These are phyloP conservation scores for Rhyacichthys aspro DNA, from an alignment of 2,797 vertebrate species.

Conservation along the genomic window DNA sequence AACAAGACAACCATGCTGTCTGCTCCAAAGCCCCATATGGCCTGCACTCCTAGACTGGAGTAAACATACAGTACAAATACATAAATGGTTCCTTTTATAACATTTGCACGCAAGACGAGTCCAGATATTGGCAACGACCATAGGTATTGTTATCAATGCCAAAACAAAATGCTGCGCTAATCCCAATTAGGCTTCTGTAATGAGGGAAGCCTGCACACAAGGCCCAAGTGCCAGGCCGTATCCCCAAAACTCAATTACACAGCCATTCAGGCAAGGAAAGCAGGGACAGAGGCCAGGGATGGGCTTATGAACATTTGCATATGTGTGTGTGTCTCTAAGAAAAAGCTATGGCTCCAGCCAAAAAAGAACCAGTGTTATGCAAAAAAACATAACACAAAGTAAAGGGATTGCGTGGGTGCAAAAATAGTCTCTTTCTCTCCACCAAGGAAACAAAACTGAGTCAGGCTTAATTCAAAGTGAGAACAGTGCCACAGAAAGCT, in stretches of 20 bases:
- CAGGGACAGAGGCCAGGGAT: slow-evolving; percentile 35
- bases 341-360: slow-evolving; percentile 15
- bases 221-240: slow-evolving; percentile 51
- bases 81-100: slow-evolving; percentile 36
- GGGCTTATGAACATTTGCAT: slow-evolving; percentile 23
- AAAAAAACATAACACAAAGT: slow-evolving; percentile 16
- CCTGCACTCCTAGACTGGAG: background rate
- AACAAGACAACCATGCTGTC: background rate
- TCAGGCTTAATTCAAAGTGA: slow-evolving; percentile 46
- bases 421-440: slow-evolving; percentile 12
- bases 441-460: slow-evolving; percentile 30
- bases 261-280: slow-evolving; percentile 55
- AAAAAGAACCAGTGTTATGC: slow-evolving; percentile 28
- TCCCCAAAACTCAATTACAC: slow-evolving; percentile 71
- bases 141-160: slow-evolving; percentile 56
- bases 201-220: slow-evolving; percentile 59
- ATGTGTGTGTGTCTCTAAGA: slow-evolving; percentile 7
- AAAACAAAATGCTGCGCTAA: slow-evolving; percentile 72
- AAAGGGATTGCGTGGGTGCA: slow-evolving; percentile 30
- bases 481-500: slow-evolving; percentile 1
- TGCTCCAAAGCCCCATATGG: slow-evolving; percentile 10
- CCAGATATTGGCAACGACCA: slow-evolving; percentile 61
- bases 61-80: slow-evolving; percentile 11
- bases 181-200: slow-evolving; percentile 76
- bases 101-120: slow-evolving; percentile 36